A percentile compares a stretch with the other conserved stretches of the same genome.
These are phyloP conservation scores for Parnassius smintheus DNA, from an alignment of 2,888 invertebrate genomes.

Conservation along the genomic window DNA sequence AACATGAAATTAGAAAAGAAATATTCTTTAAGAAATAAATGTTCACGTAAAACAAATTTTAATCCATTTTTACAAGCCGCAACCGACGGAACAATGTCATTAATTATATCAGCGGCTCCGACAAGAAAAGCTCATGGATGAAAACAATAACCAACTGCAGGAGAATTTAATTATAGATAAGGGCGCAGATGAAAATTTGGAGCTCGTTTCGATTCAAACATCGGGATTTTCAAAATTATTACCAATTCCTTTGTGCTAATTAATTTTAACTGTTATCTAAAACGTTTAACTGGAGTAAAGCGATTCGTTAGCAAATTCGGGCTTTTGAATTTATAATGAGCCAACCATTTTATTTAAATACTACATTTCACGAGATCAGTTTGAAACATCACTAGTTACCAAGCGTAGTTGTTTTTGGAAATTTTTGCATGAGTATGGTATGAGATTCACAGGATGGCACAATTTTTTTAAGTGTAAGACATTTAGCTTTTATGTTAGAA, in stretches of 20 bases:
- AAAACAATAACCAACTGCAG: conserved; percentile 29
- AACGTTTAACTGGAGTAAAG: conserved; percentile 56
- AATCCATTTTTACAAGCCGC: conserved; percentile 17
- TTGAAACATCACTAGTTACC: conserved; percentile 17
- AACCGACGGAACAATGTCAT: conserved; percentile 16
- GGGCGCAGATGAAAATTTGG: conserved; percentile 28
- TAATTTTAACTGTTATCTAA: conserved; percentile 64
- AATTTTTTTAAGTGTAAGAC: no score
- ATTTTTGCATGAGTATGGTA: no score
- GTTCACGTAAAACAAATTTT: conserved; percentile 11
- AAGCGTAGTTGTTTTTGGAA: no score
- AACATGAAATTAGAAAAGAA: neutral
- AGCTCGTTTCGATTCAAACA: conserved; percentile 30
- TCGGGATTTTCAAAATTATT: conserved; percentile 51
- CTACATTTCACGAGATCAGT: conserved; percentile 27
- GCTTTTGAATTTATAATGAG: conserved; percentile 46
- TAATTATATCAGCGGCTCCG: conserved; percentile 24
- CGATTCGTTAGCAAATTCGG: conserved; percentile 53
- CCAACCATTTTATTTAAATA: conserved; percentile 28
- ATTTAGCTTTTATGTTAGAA: no score
- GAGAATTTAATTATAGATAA: conserved; percentile 31
- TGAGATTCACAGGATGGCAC: no score
- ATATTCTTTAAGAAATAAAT: conserved; percentile 3
- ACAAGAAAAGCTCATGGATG: conserved; percentile 22
- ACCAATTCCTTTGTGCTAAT: conserved; percentile 58